Evolutionary conservation across 2,797 vertebrate genomes (phyloP), one percentile per base, ranked within the genome.

Genomic region (Pantherophis vulpinus): DNA sequence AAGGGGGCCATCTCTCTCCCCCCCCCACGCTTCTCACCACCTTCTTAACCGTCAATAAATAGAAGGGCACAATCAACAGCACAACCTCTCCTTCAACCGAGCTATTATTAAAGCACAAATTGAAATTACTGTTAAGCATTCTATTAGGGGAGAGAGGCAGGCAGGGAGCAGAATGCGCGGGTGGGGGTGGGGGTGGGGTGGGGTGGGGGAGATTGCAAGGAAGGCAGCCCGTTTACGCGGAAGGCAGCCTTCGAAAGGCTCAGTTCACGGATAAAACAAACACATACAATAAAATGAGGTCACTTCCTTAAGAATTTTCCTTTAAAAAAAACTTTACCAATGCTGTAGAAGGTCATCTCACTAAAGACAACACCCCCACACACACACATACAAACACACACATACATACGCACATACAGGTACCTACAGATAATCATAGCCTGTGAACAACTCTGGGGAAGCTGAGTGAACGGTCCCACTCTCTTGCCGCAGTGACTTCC

Each of bases 21-120:
- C 12, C 3, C 63, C 32, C 23, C 89, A 91, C 7, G 10, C 6
- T 5, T 86, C 29, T 5, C 0, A 54, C 63, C 90, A 16, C 60
- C 66, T 37, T 16, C 25, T 0, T 27, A n/a, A 74, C 4, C 87
- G 0, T 51, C 89, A 27, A 58, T 20, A 90, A 93, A 58, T 23
- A 3, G 12, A 61, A 55, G 5, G 29, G n/a, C 16, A 86, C 74
- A 66, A 63, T 54, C 88, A 87, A 12, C 25, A 91, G 47, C 23
- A 0, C 2, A 3, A 61, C 0, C 0, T 0, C 56, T 54, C 56
- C 0, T 0, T 58, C 63, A 18, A 90, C 4, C 51, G 58, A 63
- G 37, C 14, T 54, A 29, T 12, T 16, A 59, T 55, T 66, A 86
- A 74, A 91, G 10, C 61, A 37, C 87, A 59, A 54, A 29, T 25